Evolutionary conservation across 2,113 vertebrate species (phyloP).

Genomic region (Clarias magur): DNA sequence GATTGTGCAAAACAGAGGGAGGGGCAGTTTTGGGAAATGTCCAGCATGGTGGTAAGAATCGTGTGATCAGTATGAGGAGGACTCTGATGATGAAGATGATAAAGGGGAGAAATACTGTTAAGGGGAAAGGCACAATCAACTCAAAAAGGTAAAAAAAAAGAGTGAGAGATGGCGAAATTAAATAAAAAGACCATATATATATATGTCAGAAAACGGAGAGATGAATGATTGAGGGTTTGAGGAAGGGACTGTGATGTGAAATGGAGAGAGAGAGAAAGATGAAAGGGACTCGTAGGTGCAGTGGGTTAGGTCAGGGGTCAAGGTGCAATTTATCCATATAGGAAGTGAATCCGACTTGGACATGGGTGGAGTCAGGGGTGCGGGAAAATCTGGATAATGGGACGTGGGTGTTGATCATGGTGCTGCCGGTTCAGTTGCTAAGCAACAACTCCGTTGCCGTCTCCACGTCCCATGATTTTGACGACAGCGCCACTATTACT

Average conservation of each 20-base stretch:
- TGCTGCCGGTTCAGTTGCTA: constrained; percentile 85
- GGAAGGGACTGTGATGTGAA: background rate
- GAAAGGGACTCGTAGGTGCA: background rate
- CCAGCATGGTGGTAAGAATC: constrained; percentile 48
- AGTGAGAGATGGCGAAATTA: background rate
- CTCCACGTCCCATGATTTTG: constrained; percentile 99
- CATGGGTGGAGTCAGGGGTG: constrained; percentile 37
- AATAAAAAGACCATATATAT: constrained; percentile 27
- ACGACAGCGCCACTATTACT: constrained; percentile 99
- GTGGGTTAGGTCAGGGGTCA: background rate
- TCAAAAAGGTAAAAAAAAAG: constrained; percentile 25
- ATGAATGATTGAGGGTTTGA: constrained; percentile 19
- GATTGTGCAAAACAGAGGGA: constrained; percentile 57
- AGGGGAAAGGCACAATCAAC: constrained; percentile 32
- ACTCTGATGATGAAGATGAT: background rate
- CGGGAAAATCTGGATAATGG: constrained; percentile 51
- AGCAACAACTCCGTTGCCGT: constrained; percentile 97
- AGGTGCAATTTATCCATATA: constrained; percentile 20
- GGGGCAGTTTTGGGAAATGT: constrained; percentile 65
- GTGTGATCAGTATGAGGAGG: background rate
- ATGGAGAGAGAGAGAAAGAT: background rate
- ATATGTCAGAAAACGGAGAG: background rate
- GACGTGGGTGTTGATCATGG: constrained; percentile 34
- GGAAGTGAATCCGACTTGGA: constrained; percentile 43
- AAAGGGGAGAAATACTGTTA: background rate